Evolutionary conservation across 2,797 vertebrate species (phyloP).

Genomic region (Chlorospingus flavigularis): DNA sequence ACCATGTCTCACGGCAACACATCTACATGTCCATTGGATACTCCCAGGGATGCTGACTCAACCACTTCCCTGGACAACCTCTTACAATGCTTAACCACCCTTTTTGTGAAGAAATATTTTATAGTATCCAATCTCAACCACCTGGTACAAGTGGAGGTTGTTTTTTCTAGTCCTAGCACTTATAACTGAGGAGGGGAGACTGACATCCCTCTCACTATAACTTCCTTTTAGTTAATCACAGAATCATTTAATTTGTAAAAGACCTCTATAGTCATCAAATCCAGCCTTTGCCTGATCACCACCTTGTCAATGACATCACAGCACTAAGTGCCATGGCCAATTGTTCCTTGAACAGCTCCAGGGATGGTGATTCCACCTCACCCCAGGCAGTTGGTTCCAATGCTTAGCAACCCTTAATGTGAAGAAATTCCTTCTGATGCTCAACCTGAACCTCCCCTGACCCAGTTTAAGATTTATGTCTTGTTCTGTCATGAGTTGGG

Average conservation of each 20-base stretch:
- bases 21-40: fast-evolving
- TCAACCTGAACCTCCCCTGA: neutral
- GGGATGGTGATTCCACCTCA: too few relatives aligned
- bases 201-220: fast-evolving
- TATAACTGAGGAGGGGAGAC: neutral
- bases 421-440: neutral
- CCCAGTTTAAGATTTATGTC: neutral
- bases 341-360: neutral
- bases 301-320: neutral
- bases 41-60: neutral
- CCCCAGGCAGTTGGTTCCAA: fast-evolving
- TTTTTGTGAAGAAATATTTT: neutral
- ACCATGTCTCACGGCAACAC: fast-evolving
- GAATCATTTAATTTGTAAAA: neutral
- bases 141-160: fast-evolving
- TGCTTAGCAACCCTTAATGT: neutral
- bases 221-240: neutral
- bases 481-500: neutral
- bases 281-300: neutral
- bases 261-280: neutral
- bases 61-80: neutral
- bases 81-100: fast-evolving
- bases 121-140: neutral
- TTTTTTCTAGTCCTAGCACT: neutral
- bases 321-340: neutral